phyloP scores from a whole-genome alignment of 2,113 vertebrate species.

The Crypturellus undulatus region DNA sequence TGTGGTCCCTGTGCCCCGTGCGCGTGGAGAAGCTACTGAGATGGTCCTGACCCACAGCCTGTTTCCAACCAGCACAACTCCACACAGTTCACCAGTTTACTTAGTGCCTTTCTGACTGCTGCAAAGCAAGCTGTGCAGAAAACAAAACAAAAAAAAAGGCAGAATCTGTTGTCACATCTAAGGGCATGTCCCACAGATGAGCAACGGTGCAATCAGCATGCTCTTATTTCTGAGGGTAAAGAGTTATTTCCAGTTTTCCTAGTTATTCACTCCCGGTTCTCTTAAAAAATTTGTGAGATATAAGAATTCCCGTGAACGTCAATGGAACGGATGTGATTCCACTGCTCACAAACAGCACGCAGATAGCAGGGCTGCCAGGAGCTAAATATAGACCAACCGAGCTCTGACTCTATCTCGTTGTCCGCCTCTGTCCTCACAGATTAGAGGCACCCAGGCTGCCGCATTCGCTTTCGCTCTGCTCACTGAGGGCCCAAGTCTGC shows the following conservation, averaged over 20 bases:
- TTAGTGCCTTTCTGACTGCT: fast-evolving
- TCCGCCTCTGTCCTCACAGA: background rate
- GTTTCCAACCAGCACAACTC: background rate
- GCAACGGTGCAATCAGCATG: fast-evolving
- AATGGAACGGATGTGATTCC: background rate
- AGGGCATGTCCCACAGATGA: background rate
- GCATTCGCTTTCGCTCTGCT: background rate
- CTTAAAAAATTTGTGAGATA: fast-evolving
- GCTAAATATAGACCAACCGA: constrained; percentile 51
- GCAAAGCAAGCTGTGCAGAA: background rate
- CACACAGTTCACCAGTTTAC: background rate
- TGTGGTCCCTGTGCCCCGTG: fast-evolving
- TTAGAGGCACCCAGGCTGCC: background rate
- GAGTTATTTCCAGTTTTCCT: background rate
- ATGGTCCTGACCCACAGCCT: background rate
- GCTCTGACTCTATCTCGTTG: constrained; percentile 48
- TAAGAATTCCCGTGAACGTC: background rate
- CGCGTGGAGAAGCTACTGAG: background rate
- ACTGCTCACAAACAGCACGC: background rate
- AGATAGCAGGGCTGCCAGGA: constrained; percentile 1
- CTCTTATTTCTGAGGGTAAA: background rate
- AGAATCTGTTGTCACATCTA: background rate
- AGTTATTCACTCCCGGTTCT: background rate
- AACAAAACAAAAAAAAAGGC: too few relatives aligned
- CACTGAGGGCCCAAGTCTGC: background rate